Conservation (phyloP, 2,888 invertebrate genomes). For the Perizoma flavofasciatum region DNA sequence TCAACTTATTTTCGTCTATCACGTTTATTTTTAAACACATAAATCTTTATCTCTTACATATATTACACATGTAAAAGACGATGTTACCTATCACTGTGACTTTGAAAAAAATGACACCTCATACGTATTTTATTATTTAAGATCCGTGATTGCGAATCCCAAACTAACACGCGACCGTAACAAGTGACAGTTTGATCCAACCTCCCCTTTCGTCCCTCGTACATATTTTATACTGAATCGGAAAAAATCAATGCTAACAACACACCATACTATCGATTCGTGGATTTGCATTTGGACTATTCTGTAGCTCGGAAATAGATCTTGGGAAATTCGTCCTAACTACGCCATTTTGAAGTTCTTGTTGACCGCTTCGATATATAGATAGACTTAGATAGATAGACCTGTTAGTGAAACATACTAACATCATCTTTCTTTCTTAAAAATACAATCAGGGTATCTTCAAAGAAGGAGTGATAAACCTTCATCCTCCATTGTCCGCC, state of each 20-base stretch:
- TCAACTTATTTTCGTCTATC: too few species aligned
- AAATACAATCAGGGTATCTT: too few species aligned
- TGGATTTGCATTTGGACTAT: constrained; percentile 12
- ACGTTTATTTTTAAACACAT: too few species aligned
- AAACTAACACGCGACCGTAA: constrained; percentile 30
- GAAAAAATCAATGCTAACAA: constrained; percentile 29
- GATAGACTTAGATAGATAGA: too few species aligned
- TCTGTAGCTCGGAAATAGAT: not conserved
- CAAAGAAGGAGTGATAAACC: too few species aligned
- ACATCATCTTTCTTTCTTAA: too few species aligned
- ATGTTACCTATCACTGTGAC: constrained; percentile 5
- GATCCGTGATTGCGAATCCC: constrained; percentile 27
- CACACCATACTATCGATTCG: constrained; percentile 13
- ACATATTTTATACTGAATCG: constrained; percentile 30
- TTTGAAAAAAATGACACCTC: constrained; percentile 15
- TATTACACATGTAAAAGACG: not conserved
- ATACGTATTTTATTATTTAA: constrained; percentile 24
- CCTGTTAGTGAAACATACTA: too few species aligned
- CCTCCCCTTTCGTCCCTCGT: constrained; percentile 11
- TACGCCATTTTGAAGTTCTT: too few species aligned
- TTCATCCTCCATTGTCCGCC: too few species aligned
- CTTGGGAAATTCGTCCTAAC: too few species aligned
- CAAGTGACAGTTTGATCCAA: constrained; percentile 21
- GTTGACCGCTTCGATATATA: too few species aligned
- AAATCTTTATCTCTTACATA: not conserved